Conservation (phyloP, 2,113 vertebrate species). For the Microcebus jonahi region DNA sequence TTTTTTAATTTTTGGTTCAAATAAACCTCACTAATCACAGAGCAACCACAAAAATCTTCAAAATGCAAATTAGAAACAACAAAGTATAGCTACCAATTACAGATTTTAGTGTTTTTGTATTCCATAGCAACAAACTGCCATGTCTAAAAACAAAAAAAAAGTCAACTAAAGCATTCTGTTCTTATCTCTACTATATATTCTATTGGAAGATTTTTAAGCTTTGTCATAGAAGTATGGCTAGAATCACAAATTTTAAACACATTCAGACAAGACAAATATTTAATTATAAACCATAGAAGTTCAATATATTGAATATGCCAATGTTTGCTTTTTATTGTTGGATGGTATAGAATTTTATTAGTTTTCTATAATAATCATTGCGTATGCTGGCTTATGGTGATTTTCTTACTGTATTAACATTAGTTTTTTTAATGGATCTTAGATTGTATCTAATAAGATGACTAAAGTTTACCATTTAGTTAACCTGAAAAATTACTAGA, state of each 20-base stretch:
- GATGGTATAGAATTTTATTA: constrained; percentile 21
- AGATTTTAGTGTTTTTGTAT: constrained; percentile 68
- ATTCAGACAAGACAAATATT: constrained; percentile 39
- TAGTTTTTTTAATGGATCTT: constrained; percentile 24
- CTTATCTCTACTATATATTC: background rate
- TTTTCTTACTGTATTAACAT: constrained; percentile 32
- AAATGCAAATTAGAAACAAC: constrained; percentile 51
- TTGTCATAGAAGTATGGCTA: background rate
- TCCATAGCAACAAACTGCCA: constrained; percentile 22
- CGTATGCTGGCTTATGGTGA: background rate
- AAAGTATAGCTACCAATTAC: constrained; percentile 60
- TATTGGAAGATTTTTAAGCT: constrained; percentile 36
- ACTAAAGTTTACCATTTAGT: constrained; percentile 30
- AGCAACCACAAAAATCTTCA: constrained; percentile 58
- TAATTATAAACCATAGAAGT: background rate
- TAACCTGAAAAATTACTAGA: background rate
- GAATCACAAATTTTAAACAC: background rate
- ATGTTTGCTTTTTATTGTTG: constrained; percentile 37
- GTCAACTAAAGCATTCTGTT: constrained; percentile 20
- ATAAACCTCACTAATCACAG: constrained; percentile 53
- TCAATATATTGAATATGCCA: constrained; percentile 11
- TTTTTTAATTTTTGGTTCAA: constrained; percentile 56
- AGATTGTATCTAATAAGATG: background rate
- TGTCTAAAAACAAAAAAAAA: background rate
- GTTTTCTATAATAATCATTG: constrained; percentile 54